phyloP scores from a whole-genome alignment of 2,113 vertebrate species.

The Trogon surrucura region DNA sequence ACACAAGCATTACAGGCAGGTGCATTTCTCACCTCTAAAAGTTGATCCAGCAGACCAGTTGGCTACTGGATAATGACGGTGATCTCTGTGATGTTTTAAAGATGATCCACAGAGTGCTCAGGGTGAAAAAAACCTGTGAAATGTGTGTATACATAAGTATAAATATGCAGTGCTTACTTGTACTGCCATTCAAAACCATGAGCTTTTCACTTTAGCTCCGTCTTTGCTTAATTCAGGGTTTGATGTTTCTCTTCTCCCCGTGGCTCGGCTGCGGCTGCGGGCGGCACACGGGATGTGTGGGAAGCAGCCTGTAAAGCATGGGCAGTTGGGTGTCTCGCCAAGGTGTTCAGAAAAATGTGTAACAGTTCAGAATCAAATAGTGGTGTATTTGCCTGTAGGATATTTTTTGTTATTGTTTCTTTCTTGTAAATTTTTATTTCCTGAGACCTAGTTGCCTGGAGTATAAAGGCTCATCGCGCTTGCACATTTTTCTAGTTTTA shows the following conservation, averaged over 20 bases:
- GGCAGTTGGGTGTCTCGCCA: not conserved
- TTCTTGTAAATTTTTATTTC: no score
- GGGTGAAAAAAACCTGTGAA: not conserved
- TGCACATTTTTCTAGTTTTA: not conserved
- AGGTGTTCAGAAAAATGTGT: not conserved
- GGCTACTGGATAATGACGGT: not conserved
- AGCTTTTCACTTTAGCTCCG: not conserved
- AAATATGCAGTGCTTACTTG: not conserved
- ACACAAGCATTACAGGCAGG: not conserved
- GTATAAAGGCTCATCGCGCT: fast-evolving
- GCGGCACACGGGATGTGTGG: not conserved
- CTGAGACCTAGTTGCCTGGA: not conserved
- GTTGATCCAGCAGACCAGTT: not conserved
- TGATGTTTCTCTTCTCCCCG: not conserved
- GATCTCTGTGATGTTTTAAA: not conserved
- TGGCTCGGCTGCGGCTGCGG: not conserved
- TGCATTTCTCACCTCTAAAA: not conserved
- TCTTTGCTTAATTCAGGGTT: not conserved
- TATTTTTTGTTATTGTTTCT: not conserved
- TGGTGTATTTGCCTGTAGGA: not conserved
- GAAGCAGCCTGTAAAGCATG: fast-evolving
- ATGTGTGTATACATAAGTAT: not conserved
- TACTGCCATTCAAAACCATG: not conserved
- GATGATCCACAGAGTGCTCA: not conserved
- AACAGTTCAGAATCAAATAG: not conserved